Evolutionary conservation across 2,797 vertebrate species (phyloP), one percentile per base, ranked within the genome.

Genomic region (Neoniphon sammara): DNA sequence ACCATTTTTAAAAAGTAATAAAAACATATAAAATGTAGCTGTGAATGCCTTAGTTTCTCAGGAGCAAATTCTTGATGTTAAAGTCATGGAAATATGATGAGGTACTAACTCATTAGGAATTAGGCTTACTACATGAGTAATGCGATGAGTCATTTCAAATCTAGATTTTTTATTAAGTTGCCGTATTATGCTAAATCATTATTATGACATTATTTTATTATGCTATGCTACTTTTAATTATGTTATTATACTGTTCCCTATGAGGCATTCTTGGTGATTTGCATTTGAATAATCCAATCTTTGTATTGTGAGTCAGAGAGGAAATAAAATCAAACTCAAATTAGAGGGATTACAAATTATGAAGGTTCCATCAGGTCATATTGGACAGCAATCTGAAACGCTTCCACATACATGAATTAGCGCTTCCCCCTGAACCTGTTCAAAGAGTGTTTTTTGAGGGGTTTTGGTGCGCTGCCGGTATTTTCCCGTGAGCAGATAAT

Each of bases 401-500:
- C 15, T 57, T 57, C 39, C 6, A 25, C n/a, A 70, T 36, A 39
- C 42, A 68, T 72, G 27, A 61, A 59, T 57, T 20, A 66, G 23
- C 60, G 18, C 10, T 44, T 64, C 25, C 17, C 50, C 42, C 17
- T 47, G 42, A 76, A 66, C 7, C 47, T 27, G 59, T 55, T 81
- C 30, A 84, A 65, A 49, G 30, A 54, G 56, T 65, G 63, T 73
- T 78, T 34, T 82, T 52, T 0, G 14, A 73, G 50, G 56, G 42
- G 61, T 72, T 53, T 52, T 34, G 14, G 42, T 44, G 31, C 44
- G 4, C 18, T 36, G 27, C 17, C 34, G 23, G 20, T 44, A 27
- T 75, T 77, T 80, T 60, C 64, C 72, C 36, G 0, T 58, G 66
- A 65, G 74, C 25, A 67, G 77, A 84, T 84, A 81, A 87, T 84